phyloP scores from a whole-genome alignment of 2,888 invertebrate species.

The Punctoribates punctum region DNA sequence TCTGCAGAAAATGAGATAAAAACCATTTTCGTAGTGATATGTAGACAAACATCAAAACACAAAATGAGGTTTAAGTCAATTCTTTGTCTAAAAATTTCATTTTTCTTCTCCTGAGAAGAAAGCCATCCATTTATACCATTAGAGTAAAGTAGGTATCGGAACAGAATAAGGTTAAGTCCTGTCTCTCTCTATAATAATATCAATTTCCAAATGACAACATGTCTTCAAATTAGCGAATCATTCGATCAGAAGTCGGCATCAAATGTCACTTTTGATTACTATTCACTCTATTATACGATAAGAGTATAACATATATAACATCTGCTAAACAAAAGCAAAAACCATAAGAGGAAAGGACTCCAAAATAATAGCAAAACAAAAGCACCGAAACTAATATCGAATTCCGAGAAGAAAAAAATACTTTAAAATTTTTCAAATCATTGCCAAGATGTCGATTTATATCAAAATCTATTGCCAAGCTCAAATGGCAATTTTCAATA shows the following conservation, averaged over 20 bases:
- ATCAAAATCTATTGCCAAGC: too few relatives aligned
- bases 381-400: background rate
- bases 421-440: too few relatives aligned
- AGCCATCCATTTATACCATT: too few relatives aligned
- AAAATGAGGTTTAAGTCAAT: too few relatives aligned
- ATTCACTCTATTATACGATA: background rate
- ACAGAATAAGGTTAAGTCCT: background rate
- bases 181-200: background rate
- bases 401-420: background rate
- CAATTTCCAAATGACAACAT: constrained; percentile 22
- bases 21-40: too few relatives aligned
- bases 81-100: too few relatives aligned
- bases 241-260: constrained; percentile 8
- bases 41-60: too few relatives aligned
- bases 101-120: too few relatives aligned
- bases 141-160: too few relatives aligned
- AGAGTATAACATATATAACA: background rate
- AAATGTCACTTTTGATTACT: constrained; percentile 15
- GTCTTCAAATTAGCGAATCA: constrained; percentile 23
- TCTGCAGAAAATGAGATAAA: too few relatives aligned
- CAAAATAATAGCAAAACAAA: background rate
- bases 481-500: too few relatives aligned
- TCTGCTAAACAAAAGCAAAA: background rate
- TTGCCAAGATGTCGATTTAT: background rate
- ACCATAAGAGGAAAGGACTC: background rate